Percentiles rank a stretch among this genome's conserved stretches.
These are phyloP conservation scores for Philotrypesis tridentata DNA, from an alignment of 1,140 invertebrate species.

Conservation along the genomic window DNA sequence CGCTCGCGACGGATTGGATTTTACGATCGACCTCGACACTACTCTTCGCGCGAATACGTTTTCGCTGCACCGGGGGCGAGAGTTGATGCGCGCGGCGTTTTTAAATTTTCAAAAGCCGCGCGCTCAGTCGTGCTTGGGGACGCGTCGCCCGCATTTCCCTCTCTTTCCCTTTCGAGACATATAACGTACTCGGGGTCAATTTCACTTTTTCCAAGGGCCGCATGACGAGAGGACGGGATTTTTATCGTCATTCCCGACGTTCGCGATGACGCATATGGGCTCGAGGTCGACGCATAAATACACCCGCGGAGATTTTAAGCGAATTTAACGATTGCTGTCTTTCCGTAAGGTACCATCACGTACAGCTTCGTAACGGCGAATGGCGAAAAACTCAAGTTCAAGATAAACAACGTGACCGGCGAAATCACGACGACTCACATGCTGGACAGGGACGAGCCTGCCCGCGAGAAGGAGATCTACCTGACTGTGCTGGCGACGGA, in stretches of 20 bases:
- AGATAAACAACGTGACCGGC: constrained; percentile 84
- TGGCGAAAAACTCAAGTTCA: constrained; percentile 84
- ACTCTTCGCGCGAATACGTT: neutral
- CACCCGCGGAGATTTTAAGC: neutral
- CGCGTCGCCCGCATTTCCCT: too few relatives aligned
- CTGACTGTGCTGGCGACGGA: constrained; percentile 88
- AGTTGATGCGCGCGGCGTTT: neutral
- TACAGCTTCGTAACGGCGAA: constrained; percentile 86
- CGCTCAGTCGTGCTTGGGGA: too few relatives aligned
- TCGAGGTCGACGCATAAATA: too few relatives aligned
- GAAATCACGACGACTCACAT: constrained; percentile 83
- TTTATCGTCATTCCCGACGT: too few relatives aligned
- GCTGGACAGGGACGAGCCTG: constrained; percentile 90
- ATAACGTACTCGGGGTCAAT: too few relatives aligned
- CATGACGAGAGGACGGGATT: too few relatives aligned
- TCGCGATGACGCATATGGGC: too few relatives aligned
- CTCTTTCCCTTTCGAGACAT: too few relatives aligned
- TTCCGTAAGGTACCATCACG: constrained; percentile 76
- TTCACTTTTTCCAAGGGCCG: too few relatives aligned
- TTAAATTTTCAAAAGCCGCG: neutral
- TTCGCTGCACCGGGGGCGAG: neutral
- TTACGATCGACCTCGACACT: neutral
- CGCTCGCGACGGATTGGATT: neutral
- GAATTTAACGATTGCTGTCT: neutral
- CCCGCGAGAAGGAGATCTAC: constrained; percentile 87